These are phyloP conservation scores for Malurus splendens DNA, from an alignment of 2,797 vertebrate genomes.

Conservation along the genomic window DNA sequence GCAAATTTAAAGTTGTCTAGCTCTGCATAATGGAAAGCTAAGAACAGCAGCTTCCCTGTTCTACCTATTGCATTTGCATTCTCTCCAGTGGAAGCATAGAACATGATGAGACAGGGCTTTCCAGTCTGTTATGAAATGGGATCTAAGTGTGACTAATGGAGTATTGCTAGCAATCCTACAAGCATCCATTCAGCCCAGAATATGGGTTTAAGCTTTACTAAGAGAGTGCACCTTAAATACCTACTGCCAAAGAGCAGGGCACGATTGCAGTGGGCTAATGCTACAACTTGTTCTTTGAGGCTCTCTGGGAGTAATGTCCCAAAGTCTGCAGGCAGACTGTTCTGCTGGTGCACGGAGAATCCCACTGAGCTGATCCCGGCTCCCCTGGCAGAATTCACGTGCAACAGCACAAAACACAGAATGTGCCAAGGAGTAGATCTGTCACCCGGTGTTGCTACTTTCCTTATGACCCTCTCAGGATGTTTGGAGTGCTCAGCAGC, in stretches of 20 bases:
- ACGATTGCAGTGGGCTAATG: neutral
- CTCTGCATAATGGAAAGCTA: constrained; percentile 28
- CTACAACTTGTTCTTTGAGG: neutral
- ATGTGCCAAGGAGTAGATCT: neutral
- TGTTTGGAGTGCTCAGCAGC: neutral
- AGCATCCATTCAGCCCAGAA: constrained; percentile 10
- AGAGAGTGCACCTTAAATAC: neutral
- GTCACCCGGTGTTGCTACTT: neutral
- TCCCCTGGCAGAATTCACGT: neutral
- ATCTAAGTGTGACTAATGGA: constrained; percentile 41
- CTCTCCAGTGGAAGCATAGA: constrained; percentile 23
- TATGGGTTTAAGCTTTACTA: neutral
- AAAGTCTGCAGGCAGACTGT: neutral
- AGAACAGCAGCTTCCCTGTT: neutral
- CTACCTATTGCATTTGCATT: constrained; percentile 30
- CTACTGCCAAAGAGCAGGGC: neutral
- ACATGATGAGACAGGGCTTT: constrained; percentile 50
- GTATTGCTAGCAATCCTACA: neutral
- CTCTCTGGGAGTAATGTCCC: neutral
- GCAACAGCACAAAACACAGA: neutral
- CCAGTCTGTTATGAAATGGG: constrained; percentile 52
- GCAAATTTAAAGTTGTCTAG: constrained; percentile 47
- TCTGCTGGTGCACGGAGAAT: neutral
- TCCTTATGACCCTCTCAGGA: neutral
- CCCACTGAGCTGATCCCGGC: neutral